These are phyloP conservation scores for Monodelphis domestica DNA, from an alignment of 2,797 vertebrate species.

Conservation along the genomic window DNA sequence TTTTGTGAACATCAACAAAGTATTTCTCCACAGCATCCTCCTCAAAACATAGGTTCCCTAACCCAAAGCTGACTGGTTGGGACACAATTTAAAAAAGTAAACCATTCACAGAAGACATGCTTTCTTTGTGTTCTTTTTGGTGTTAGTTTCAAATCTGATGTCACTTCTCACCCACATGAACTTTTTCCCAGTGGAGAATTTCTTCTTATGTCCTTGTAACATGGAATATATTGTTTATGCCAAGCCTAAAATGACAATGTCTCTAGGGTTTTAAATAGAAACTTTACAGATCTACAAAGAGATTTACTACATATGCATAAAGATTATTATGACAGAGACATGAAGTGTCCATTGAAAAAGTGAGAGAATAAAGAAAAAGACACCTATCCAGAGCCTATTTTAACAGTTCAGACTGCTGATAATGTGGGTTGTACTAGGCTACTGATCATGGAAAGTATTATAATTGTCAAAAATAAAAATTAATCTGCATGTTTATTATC, in stretches of 20 bases:
- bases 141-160: neutral
- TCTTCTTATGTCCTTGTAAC: neutral
- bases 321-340: neutral
- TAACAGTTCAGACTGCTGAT: neutral
- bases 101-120: neutral
- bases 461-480: too few relatives aligned
- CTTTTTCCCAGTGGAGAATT: neutral
- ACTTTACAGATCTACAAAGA: neutral
- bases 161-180: neutral
- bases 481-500: too few relatives aligned
- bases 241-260: neutral
- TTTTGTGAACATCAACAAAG: too few relatives aligned
- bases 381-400: neutral
- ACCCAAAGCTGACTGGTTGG: neutral
- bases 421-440: neutral
- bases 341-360: neutral
- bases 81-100: neutral
- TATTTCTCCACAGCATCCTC: too few relatives aligned
- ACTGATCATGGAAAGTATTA: neutral
- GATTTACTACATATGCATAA: neutral
- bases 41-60: too few relatives aligned
- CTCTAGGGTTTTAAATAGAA: neutral
- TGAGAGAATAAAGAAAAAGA: neutral
- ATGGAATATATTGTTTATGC: neutral
- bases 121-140: neutral